phyloP scores from a whole-genome alignment of 2,888 invertebrate genomes.

The Eudemis profundana region DNA sequence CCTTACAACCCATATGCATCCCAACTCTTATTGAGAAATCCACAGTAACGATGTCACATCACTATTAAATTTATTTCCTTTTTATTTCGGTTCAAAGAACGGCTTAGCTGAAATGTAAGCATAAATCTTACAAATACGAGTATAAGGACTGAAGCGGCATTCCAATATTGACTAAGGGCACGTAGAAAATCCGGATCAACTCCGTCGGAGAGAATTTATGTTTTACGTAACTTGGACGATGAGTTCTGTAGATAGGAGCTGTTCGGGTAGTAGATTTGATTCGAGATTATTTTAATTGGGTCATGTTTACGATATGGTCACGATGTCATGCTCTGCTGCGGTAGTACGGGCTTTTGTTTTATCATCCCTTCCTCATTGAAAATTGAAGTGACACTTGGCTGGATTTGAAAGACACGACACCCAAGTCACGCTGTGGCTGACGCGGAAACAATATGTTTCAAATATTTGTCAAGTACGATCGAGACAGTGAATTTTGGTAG shows the following conservation, averaged over 20 bases:
- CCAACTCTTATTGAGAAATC: no score
- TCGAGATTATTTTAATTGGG: slow-evolving; percentile 43
- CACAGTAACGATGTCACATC: no score
- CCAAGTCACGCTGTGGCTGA: not conserved
- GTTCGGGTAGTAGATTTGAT: slow-evolving; percentile 33
- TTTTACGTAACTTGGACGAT: slow-evolving; percentile 25
- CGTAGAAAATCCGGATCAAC: slow-evolving; percentile 21
- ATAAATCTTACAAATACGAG: not conserved
- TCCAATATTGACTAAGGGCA: slow-evolving; percentile 11
- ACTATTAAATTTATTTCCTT: not conserved
- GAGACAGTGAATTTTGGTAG: no score
- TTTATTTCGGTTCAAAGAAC: slow-evolving; percentile 2
- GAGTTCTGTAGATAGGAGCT: slow-evolving; percentile 26
- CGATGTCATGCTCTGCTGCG: slow-evolving; percentile 26
- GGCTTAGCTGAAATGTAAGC: not conserved
- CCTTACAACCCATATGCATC: no score
- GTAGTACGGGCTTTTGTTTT: slow-evolving; percentile 11
- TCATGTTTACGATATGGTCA: slow-evolving; percentile 39
- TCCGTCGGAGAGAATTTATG: slow-evolving; percentile 5
- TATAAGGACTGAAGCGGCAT: slow-evolving; percentile 36
- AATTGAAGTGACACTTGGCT: slow-evolving; percentile 7
- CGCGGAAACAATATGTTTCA: not conserved
- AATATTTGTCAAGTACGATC: no score
- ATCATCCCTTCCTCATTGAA: slow-evolving; percentile 14
- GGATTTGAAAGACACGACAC: slow-evolving; percentile 3